phyloP scores from a whole-genome alignment of 1,140 invertebrate genomes.

The Adelges cooleyi region DNA sequence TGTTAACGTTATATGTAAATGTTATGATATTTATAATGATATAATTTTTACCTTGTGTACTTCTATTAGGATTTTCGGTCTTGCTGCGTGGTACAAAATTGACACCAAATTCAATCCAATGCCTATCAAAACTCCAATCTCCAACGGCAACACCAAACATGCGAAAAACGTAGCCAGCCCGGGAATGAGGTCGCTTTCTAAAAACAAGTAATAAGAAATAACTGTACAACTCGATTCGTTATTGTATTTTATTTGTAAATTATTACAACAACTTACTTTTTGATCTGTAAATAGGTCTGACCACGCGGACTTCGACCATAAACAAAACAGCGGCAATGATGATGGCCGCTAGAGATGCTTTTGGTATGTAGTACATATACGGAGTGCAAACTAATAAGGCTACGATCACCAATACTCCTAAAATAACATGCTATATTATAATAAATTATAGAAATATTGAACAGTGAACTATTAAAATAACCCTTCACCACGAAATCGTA shows the following conservation, averaged over 20 bases:
- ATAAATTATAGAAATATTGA: too few relatives aligned
- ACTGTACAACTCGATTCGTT: neutral
- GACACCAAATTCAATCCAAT: constrained; percentile 78
- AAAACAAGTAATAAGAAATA: neutral
- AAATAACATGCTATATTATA: too few relatives aligned
- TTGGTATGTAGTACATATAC: constrained; percentile 71
- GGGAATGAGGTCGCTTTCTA: constrained; percentile 66
- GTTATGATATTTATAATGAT: too few relatives aligned
- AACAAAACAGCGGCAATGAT: constrained; percentile 73
- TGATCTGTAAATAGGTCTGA: constrained; percentile 62
- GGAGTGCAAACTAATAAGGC: constrained; percentile 69
- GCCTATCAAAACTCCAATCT: constrained; percentile 81
- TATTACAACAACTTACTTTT: constrained; percentile 45
- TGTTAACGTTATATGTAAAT: too few relatives aligned
- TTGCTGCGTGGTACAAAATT: constrained; percentile 76
- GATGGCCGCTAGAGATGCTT: constrained; percentile 62
- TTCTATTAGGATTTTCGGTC: constrained; percentile 70
- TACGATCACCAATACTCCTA: constrained; percentile 56
- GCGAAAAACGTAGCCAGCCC: constrained; percentile 72
- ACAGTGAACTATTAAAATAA: too few relatives aligned
- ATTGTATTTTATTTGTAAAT: too few relatives aligned
- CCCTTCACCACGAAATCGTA: too few relatives aligned
- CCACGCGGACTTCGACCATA: constrained; percentile 68
- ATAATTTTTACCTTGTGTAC: constrained; percentile 44
- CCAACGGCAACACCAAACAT: constrained; percentile 67